These are phyloP conservation scores for Agraylea sexmaculata DNA, from an alignment of 1,140 invertebrate genomes.

Conservation along the genomic window DNA sequence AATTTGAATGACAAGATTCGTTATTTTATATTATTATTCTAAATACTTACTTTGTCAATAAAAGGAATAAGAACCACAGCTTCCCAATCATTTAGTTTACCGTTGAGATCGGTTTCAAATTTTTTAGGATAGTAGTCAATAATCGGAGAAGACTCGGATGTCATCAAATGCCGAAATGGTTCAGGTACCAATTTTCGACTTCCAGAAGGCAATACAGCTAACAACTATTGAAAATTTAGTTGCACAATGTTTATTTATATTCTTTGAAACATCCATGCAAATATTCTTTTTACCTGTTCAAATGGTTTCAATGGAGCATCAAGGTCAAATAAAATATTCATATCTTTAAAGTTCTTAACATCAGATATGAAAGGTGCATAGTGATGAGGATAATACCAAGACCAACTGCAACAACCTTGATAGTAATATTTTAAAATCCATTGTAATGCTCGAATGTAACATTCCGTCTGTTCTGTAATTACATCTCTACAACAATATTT, in stretches of 20 bases:
- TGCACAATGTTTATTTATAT: background rate
- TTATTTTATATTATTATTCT: no score
- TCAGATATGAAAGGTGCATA: slow-evolving; percentile 95
- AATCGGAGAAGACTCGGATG: slow-evolving; percentile 67
- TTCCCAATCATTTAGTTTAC: slow-evolving; percentile 95
- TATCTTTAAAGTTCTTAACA: slow-evolving; percentile 65
- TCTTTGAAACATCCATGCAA: background rate
- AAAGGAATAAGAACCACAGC: slow-evolving; percentile 95
- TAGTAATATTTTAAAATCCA: slow-evolving; percentile 98
- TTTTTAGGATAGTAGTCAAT: slow-evolving; percentile 81
- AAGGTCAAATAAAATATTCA: slow-evolving; percentile 67
- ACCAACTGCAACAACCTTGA: slow-evolving; percentile 91
- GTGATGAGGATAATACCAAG: slow-evolving; percentile 95
- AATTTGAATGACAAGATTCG: no score
- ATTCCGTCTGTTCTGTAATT: slow-evolving; percentile 65
- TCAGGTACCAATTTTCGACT: slow-evolving; percentile 67
- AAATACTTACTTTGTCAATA: slow-evolving; percentile 69
- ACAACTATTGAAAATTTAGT: slow-evolving; percentile 40
- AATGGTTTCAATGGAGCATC: slow-evolving; percentile 88
- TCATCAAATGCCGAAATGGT: slow-evolving; percentile 76
- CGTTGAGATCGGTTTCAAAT: slow-evolving; percentile 85
- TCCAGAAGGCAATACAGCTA: slow-evolving; percentile 85
- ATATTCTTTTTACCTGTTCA: slow-evolving; percentile 53
- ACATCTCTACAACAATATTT: slow-evolving; percentile 49
- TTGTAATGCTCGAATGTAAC: slow-evolving; percentile 86